A percentile compares a stretch with the other conserved stretches of the same genome.
Conservation (phyloP, 64 coral and sea anemone species). For the Montipora efflorescens region DNA sequence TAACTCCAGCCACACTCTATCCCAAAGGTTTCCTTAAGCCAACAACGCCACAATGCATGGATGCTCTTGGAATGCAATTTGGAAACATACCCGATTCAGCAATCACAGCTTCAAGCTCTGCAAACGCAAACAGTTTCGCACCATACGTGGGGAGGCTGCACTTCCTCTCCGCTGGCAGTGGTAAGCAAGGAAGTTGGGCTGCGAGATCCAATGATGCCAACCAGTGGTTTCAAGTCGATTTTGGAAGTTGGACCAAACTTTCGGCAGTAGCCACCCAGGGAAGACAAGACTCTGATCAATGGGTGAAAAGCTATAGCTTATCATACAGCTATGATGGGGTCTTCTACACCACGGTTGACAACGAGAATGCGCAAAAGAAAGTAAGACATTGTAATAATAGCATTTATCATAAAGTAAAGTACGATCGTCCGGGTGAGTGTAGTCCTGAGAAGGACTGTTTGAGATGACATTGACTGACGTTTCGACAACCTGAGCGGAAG, state of each 20-base stretch:
- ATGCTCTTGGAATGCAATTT: conserved; percentile 44
- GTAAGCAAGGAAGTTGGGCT: conserved; percentile 48
- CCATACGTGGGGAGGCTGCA: conserved; percentile 49
- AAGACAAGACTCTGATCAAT: conserved; percentile 13
- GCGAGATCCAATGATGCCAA: conserved; percentile 22
- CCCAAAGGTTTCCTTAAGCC: background rate
- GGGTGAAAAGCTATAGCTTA: conserved; percentile 39
- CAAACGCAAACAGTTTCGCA: background rate
- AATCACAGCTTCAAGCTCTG: conserved; percentile 50
- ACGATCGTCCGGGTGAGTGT: too few species aligned
- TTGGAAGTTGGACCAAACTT: conserved; percentile 39
- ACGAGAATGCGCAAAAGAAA: background rate
- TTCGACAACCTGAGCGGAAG: too few species aligned
- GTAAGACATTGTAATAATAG: background rate
- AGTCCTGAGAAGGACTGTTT: too few species aligned
- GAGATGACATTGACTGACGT: too few species aligned
- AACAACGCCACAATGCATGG: conserved; percentile 9
- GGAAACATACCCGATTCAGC: conserved; percentile 33
- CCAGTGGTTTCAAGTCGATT: conserved; percentile 68
- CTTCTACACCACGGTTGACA: background rate
- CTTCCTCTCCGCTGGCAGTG: conserved; percentile 15
- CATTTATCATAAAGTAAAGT: too few species aligned
- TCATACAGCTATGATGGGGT: conserved; percentile 26
- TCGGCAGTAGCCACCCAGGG: conserved; percentile 40
- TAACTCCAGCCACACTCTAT: too few species aligned